Percentiles rank a stretch among this genome's conserved stretches.
phyloP scores from a whole-genome alignment of 2,113 vertebrate genomes.

The Spermophilus dauricus region DNA sequence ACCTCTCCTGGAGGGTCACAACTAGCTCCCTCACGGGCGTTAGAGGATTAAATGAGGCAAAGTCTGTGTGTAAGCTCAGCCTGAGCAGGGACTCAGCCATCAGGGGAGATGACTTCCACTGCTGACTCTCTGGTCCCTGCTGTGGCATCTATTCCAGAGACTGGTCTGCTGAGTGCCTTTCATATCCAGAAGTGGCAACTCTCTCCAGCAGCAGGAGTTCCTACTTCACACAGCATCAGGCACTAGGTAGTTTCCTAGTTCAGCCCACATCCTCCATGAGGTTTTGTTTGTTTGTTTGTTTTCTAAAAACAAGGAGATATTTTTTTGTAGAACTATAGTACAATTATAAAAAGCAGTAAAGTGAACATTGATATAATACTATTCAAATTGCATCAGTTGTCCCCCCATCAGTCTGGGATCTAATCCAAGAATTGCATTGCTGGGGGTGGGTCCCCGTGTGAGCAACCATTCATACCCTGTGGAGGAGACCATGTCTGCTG shows the following conservation, averaged over 20 bases:
- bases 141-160: not conserved
- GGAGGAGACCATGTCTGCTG: too few species aligned
- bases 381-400: too few species aligned
- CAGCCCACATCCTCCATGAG: slow-evolving; percentile 46
- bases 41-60: not conserved
- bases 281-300: not conserved
- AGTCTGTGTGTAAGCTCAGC: not conserved
- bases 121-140: not conserved
- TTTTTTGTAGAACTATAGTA: too few species aligned
- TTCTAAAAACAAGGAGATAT: too few species aligned
- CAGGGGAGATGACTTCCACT: not conserved
- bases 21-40: not conserved
- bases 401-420: too few species aligned
- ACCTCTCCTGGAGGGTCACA: not conserved
- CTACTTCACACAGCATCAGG: slow-evolving; percentile 30
- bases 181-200: slow-evolving; percentile 13
- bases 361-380: too few species aligned
- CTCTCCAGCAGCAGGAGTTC: slow-evolving; percentile 32
- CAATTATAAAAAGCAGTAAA: too few species aligned
- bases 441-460: too few species aligned
- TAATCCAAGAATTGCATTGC: too few species aligned
- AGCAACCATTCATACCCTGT: too few species aligned
- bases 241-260: slow-evolving; percentile 41
- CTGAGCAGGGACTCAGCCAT: not conserved
- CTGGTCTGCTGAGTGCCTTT: not conserved